These are phyloP conservation scores for Poecilia wingei DNA, from an alignment of 2,797 vertebrate genomes.

Conservation along the genomic window DNA sequence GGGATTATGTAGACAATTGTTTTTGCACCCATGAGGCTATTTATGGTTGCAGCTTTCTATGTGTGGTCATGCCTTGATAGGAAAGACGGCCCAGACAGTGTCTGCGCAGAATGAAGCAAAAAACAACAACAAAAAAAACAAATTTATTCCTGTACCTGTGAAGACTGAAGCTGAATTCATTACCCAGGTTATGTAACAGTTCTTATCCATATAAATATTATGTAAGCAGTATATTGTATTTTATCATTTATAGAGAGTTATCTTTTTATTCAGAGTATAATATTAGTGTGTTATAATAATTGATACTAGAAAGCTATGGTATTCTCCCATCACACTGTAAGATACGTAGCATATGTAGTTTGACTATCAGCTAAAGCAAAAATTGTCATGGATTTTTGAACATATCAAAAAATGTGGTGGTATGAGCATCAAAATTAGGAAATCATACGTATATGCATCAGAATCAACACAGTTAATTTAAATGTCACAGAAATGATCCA, in stretches of 20 bases:
- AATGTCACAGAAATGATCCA: background rate
- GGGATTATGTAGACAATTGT: conserved; percentile 26
- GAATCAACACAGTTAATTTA: background rate
- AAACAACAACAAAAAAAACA: background rate
- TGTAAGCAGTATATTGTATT: background rate
- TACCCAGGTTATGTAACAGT: background rate
- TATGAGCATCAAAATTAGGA: background rate
- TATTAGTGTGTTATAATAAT: background rate
- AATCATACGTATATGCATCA: background rate
- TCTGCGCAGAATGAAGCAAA: background rate
- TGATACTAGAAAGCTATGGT: background rate
- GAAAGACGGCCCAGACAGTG: background rate
- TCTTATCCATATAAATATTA: background rate
- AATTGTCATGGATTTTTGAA: background rate
- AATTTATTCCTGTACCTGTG: background rate
- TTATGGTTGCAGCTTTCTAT: conserved; percentile 8
- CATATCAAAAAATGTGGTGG: background rate
- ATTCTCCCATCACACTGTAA: background rate
- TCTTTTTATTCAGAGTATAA: background rate
- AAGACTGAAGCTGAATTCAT: background rate
- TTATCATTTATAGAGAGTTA: background rate
- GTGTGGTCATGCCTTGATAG: background rate
- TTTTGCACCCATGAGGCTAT: conserved; percentile 8
- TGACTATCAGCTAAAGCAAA: background rate
- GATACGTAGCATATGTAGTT: background rate